Evolutionary conservation across 2,888 invertebrate species (phyloP).

Genomic region (Caenorhabditis wallacei): DNA sequence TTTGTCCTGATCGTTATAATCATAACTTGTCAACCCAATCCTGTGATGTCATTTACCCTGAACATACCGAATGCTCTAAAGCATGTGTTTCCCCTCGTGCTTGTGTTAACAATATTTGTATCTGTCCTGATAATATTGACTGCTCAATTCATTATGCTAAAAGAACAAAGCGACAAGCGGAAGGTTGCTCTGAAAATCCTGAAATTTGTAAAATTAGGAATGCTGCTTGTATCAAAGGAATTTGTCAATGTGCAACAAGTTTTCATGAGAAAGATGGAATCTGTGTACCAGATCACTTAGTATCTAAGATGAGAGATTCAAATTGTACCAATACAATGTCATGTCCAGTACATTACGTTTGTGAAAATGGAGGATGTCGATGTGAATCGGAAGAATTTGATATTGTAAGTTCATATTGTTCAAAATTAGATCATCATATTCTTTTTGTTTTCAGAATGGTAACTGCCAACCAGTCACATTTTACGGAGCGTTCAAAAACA

Average conservation of each 20-base stretch:
- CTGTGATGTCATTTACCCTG: conserved; percentile 39
- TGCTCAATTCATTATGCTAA: conserved; percentile 10
- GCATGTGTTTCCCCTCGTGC: conserved; percentile 57
- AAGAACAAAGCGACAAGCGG: conserved; percentile 24
- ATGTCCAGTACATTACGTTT: conserved; percentile 55
- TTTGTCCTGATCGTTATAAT: conserved; percentile 61
- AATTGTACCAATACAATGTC: conserved; percentile 21
- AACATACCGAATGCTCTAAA: conserved; percentile 50
- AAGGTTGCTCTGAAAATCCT: conserved; percentile 67
- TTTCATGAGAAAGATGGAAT: conserved; percentile 57
- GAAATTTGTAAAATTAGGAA: conserved; percentile 70
- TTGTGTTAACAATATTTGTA: conserved; percentile 55
- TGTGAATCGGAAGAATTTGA: conserved; percentile 66
- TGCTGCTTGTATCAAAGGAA: conserved; percentile 72
- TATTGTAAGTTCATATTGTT: too few species aligned
- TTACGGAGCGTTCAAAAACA: conserved; percentile 69
- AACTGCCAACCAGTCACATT: conserved; percentile 58
- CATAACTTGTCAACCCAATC: conserved; percentile 55
- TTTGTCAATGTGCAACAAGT: conserved; percentile 73
- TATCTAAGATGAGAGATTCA: not conserved
- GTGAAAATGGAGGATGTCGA: conserved; percentile 65
- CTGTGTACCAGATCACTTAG: conserved; percentile 34
- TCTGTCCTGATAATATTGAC: conserved; percentile 58
- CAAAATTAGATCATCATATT: too few species aligned
- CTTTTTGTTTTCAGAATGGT: conserved; percentile 71